Base-by-base conservation (phyloP, 2,113 vertebrate genomes). In the Dasypus novemcinctus region DNA sequence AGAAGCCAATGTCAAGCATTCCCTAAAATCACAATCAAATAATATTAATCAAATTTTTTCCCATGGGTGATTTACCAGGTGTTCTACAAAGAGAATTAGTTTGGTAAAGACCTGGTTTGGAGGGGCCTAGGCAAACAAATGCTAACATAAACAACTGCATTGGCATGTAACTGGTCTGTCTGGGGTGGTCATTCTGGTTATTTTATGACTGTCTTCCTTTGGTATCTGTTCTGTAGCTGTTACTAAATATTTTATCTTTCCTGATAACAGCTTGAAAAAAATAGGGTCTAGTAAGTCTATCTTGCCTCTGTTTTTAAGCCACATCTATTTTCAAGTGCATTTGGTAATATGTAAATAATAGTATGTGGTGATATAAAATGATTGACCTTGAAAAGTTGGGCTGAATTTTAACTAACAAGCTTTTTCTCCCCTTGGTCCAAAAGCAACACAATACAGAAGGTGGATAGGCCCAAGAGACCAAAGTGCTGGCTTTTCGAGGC, bases 201-300 rank as follows among this genome's bases (percentile, higher is more conserved):
- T 46, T 52, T 41, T 6, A 59, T 7, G 15, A 17, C 31, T 2
- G 2, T 8, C 0, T 63, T 85, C 49, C 46, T 74, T 79, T 5
- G 61, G 15, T 29, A 33, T 17, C 27, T 46, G 21, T 0, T 13
- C 1, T 17, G 0, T 41, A 11, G 0, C 8, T 82, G 63, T 15
- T 38, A 49, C n/a, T 31, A 29, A 21, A 18, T 72, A 52, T 21
- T 82, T 76, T 82, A 20, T 43, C 27, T 79, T 91, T 59, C 46
- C 85, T 20, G 29, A 92, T 92, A 72, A 46, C 11, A 4, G 71
- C 23, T 72, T 43, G 69, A 25, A 25, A 72, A 72, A 41, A 36
- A 18, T 10, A 25, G 7, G 54, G 18, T 33, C 38, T n/a, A 31
- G n/a, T 12, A 49, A 41, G n/a, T 76, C 41, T 57, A 4, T 13